Conservation (phyloP, 2,113 vertebrate genomes). For the Eulacestoma nigropectus region DNA sequence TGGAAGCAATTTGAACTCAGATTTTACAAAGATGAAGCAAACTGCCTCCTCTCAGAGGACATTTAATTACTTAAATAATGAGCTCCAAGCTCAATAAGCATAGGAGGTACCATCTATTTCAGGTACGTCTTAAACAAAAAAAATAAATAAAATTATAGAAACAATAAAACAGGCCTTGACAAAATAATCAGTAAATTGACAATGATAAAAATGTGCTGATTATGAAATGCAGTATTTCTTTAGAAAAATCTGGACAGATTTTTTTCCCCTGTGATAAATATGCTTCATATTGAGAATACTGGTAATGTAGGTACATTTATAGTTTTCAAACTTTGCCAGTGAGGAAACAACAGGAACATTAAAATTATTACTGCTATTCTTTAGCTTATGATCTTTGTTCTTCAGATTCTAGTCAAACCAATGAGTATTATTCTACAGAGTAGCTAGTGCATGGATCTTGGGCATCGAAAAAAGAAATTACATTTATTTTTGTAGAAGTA, state of each 20-base stretch:
- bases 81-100: not conserved
- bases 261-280: not conserved
- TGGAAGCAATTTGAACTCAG: not conserved
- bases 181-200: not conserved
- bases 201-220: not conserved
- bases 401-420: not conserved
- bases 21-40: not conserved
- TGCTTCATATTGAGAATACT: not conserved
- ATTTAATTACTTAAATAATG: not conserved
- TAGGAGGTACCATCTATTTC: not conserved
- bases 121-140: not conserved
- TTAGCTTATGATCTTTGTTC: not conserved
- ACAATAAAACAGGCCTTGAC: fast-evolving
- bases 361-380: not conserved
- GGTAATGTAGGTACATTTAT: not conserved
- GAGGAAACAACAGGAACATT: not conserved
- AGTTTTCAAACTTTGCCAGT: not conserved
- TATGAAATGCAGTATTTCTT: not conserved
- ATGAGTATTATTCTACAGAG: not conserved
- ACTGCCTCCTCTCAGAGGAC: not conserved
- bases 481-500: not conserved
- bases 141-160: not conserved
- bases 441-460: not conserved
- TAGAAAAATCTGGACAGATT: not conserved
- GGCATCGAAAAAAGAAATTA: not conserved